A percentile compares a stretch with the other conserved stretches of the same genome.
These are phyloP conservation scores for Psittacula cyanocephala DNA, from an alignment of 2,113 vertebrate genomes.

Conservation along the genomic window DNA sequence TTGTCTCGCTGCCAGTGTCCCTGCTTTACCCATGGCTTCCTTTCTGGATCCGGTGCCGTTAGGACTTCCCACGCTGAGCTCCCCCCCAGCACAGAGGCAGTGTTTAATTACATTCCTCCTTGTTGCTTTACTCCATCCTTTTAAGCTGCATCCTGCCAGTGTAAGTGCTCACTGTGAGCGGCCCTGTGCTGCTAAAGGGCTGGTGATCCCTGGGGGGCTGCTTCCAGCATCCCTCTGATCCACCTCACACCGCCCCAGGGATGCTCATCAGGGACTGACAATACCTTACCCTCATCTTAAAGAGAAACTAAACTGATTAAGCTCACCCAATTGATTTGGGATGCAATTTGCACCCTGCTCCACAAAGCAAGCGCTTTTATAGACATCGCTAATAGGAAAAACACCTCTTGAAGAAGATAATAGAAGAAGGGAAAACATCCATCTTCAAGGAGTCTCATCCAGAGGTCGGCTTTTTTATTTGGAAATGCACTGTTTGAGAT, in stretches of 20 bases:
- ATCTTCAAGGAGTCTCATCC: neutral
- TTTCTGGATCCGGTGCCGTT: neutral
- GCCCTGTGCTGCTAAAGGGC: neutral
- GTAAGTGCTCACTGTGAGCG: neutral
- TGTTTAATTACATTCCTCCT: neutral
- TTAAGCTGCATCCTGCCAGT: neutral
- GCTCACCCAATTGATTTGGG: neutral
- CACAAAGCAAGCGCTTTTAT: neutral
- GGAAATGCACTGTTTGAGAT: neutral
- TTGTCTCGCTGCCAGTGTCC: neutral
- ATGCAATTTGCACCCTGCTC: neutral
- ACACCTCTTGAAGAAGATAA: neutral
- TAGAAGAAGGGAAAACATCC: neutral
- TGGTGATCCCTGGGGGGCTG: neutral
- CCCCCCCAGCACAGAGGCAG: neutral
- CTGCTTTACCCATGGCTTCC: neutral
- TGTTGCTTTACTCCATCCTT: neutral
- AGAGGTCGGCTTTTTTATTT: neutral
- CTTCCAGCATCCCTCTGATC: neutral
- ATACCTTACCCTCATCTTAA: neutral
- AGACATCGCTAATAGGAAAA: neutral
- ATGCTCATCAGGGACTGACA: neutral
- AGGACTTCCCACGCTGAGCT: neutral
- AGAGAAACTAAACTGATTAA: neutral
- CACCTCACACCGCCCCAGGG: accelerated